Evolutionary conservation across 2,113 vertebrate genomes (phyloP), one percentile per base, ranked within the genome.

Genomic region (Thalassoma bifasciatum): DNA sequence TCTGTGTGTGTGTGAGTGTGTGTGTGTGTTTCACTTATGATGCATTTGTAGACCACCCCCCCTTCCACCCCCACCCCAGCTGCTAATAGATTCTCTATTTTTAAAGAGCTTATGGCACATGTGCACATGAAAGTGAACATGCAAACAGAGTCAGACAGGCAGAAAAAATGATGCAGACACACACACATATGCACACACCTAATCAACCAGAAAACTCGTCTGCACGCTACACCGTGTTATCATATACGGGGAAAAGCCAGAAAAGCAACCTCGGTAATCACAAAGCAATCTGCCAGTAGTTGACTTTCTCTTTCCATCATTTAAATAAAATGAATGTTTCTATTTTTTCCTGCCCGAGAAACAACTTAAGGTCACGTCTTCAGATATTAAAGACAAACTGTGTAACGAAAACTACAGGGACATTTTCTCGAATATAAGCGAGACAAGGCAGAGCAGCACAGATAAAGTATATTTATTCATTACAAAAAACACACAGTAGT

Each of bases 61-160:
- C n/a, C n/a, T n/a, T n/a, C n/a, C n/a, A n/a, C n/a, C n/a, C n/a
- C n/a, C n/a, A n/a, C 47, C 72, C 81, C 66, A 67, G 67, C 76
- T 59, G 58, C 66, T 74, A 69, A 83, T 65, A 81, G 57, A 84
- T 51, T 64, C 11, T 75, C 64, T 51, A 24, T 67, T 82, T 72
- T 66, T 36, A 72, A 80, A 66, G 60, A 76, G 51, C 63, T 78
- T 62, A 52, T 30, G 34, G 74, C 34, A 50, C 50, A 49, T 36
- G 44, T n/a, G 66, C 54, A 78, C 57, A 65, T 59, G 49, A 42
- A 74, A 68, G 51, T 21, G 13, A 42, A 24, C 61, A 36, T 47
- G 52, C 61, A 72, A 76, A 77, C 61, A 68, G 19, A 36, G 22
- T 38, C 38, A 69, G 44, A 57, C 38, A 61, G 17, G 47, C 51